Evolutionary conservation across 2,888 invertebrate species (phyloP).

Genomic region (Busseola fusca): DNA sequence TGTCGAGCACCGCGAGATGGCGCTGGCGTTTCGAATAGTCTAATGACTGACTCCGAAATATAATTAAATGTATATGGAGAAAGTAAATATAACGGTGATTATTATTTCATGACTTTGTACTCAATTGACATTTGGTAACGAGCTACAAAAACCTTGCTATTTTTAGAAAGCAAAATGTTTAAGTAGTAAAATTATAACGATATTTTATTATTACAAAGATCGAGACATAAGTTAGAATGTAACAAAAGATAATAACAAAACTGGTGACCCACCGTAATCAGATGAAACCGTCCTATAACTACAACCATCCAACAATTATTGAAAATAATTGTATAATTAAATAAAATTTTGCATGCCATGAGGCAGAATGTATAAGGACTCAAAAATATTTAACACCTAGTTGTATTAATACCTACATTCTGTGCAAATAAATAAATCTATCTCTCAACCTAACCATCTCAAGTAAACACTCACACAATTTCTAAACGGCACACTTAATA

Average conservation of each 20-base stretch:
- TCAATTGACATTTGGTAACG: neutral
- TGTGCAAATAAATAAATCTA: too few relatives aligned
- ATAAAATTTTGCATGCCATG: too few relatives aligned
- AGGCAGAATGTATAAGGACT: too few relatives aligned
- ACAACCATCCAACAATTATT: neutral
- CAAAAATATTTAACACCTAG: too few relatives aligned
- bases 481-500: slow-evolving; percentile 23
- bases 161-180: neutral
- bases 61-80: neutral
- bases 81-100: neutral
- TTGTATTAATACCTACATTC: too few relatives aligned
- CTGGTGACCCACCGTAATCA: neutral
- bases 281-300: neutral
- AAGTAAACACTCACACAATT: slow-evolving; percentile 20
- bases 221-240: neutral
- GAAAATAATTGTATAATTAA: too few relatives aligned
- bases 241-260: neutral
- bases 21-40: too few relatives aligned
- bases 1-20: too few relatives aligned
- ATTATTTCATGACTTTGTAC: neutral
- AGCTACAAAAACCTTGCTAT: neutral
- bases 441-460: neutral
- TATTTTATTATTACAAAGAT: neutral
- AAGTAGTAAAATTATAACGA: too few relatives aligned
- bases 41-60: too few relatives aligned